Conservation (phyloP, 2,797 vertebrate genomes). For the Spinus olivaceus region DNA sequence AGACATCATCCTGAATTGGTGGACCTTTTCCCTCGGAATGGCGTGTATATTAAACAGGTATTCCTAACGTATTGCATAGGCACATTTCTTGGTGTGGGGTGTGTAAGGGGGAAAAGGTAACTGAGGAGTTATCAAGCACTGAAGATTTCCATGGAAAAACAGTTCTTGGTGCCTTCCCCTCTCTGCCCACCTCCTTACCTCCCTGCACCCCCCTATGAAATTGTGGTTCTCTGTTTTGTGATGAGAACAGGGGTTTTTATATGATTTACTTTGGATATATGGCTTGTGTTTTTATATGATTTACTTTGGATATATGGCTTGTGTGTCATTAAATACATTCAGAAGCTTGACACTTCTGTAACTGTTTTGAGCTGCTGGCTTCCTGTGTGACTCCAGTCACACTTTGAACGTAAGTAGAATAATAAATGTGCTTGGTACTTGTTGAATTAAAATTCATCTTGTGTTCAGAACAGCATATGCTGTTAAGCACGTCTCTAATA, state of each 20-base stretch:
- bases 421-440: neutral
- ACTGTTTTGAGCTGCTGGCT: neutral
- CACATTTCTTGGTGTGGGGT: neutral
- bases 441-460: neutral
- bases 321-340: neutral
- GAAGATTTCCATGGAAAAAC: neutral
- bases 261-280: no score
- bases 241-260: neutral
- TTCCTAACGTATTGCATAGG: neutral
- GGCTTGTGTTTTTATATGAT: rapidly evolving
- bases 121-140: rapidly evolving
- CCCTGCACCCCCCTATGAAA: neutral
- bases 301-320: neutral
- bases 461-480: neutral
- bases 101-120: neutral
- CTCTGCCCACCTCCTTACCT: neutral
- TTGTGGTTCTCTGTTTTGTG: neutral
- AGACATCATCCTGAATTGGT: slow-evolving; percentile 92
- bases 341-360: neutral
- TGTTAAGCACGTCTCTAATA: neutral
- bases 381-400: neutral
- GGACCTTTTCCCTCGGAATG: slow-evolving; percentile 89
- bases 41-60: slow-evolving; percentile 95
- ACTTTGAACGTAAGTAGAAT: neutral
- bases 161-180: neutral